A percentile compares a stretch with the other conserved stretches of the same genome.
Conservation (phyloP, 92 coral and sea anemone species). For the Porites lobata region DNA sequence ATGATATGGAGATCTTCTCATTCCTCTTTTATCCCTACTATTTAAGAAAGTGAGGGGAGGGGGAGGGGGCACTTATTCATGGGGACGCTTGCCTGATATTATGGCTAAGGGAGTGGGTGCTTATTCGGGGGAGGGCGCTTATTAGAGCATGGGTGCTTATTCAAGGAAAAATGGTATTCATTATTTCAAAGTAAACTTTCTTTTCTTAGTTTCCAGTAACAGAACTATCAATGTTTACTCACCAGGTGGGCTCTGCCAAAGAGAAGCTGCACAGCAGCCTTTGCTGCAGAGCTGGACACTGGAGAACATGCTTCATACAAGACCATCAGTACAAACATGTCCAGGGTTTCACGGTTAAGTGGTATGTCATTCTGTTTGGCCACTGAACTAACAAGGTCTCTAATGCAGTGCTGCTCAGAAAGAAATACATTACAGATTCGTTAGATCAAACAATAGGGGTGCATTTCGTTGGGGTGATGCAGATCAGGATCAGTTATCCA, state of each 20-base stretch:
- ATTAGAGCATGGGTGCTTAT: no score
- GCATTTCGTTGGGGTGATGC: no score
- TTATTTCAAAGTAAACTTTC: not conserved
- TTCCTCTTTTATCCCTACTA: no score
- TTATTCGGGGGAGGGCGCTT: no score
- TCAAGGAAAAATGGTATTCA: no score
- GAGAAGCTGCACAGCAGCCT: conserved; percentile 98
- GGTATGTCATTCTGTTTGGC: conserved; percentile 98
- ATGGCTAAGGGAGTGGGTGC: no score
- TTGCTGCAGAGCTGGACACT: conserved; percentile 86
- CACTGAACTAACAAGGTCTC: conserved; percentile 87
- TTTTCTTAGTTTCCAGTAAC: no score
- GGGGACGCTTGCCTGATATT: no score
- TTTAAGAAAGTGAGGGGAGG: no score
- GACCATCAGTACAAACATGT: conserved; percentile 86
- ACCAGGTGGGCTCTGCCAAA: conserved; percentile 96
- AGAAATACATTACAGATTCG: not conserved
- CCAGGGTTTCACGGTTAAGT: conserved; percentile 92
- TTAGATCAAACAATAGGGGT: not conserved
- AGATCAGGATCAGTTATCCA: no score
- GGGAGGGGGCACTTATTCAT: no score
- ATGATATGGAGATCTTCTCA: no score
- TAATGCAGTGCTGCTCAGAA: conserved; percentile 81
- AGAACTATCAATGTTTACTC: not conserved
- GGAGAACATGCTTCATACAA: conserved; percentile 96